A percentile compares a stretch with the other conserved stretches of the same genome.
These are phyloP conservation scores for Anastatus disparis DNA, from an alignment of 1,140 invertebrate genomes.

Conservation along the genomic window DNA sequence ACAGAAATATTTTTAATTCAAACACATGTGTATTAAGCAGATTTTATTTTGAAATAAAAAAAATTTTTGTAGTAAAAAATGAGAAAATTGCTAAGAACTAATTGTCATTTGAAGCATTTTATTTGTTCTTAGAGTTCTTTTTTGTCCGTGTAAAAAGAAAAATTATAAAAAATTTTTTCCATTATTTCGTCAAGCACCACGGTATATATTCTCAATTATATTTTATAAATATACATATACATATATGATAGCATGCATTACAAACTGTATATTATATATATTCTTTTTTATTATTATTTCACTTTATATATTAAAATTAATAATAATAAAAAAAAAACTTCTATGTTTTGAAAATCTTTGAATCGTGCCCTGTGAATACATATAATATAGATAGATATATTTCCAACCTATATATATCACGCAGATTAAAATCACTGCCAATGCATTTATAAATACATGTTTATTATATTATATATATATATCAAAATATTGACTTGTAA, in stretches of 20 bases:
- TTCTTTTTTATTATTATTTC: conserved; percentile 2
- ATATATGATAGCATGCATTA: conserved; percentile 31
- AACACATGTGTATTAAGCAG: no score
- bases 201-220: neutral
- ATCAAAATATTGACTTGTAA: neutral
- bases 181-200: neutral
- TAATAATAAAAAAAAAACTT: neutral
- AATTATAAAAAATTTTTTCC: neutral
- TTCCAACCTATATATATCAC: conserved; percentile 25
- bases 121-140: no score
- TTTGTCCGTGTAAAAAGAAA: no score
- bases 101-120: no score
- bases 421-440: conserved; percentile 36
- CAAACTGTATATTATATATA: conserved; percentile 23
- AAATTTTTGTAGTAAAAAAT: no score
- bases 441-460: conserved; percentile 5
- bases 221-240: conserved; percentile 12
- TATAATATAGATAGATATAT: conserved; percentile 1
- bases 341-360: no score
- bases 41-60: no score
- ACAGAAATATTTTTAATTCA: no score
- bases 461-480: conserved; percentile 13
- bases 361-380: conserved; percentile 13
- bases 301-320: neutral
- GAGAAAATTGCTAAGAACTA: no score